Evolutionary conservation across 2,797 vertebrate genomes (phyloP).

Genomic region (Dendrocincla fuliginosa): DNA sequence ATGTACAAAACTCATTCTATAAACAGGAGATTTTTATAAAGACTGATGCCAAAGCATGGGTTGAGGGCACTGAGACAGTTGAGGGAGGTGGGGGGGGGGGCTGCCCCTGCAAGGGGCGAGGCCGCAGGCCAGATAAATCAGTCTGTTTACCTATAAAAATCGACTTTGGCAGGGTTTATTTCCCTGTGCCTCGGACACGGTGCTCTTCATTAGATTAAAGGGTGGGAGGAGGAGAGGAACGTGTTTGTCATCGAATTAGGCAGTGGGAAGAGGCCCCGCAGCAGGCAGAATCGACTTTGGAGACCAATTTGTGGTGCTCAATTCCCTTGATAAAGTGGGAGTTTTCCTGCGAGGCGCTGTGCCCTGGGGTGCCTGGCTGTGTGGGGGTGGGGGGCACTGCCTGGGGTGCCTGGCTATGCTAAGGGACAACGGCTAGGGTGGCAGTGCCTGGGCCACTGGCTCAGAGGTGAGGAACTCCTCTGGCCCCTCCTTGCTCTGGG

Average conservation of each 20-base stretch:
- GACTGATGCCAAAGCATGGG: neutral
- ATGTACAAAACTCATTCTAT: neutral
- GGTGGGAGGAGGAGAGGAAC: slow-evolving; percentile 45
- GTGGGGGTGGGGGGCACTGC: neutral
- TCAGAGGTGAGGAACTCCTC: neutral
- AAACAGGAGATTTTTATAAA: neutral
- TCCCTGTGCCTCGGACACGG: neutral
- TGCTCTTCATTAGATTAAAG: slow-evolving; percentile 59
- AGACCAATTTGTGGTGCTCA: slow-evolving; percentile 40
- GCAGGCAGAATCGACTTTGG: slow-evolving; percentile 31
- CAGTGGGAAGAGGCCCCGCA: slow-evolving; percentile 18
- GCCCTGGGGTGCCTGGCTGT: neutral
- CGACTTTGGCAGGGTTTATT: neutral
- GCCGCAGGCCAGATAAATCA: neutral
- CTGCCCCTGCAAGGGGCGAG: neutral
- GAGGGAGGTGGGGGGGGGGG: neutral
- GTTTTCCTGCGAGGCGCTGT: neutral
- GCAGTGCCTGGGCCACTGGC: neutral
- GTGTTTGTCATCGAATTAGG: slow-evolving; percentile 63
- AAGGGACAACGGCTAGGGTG: neutral
- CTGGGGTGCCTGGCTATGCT: fast-evolving
- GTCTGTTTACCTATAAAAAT: slow-evolving; percentile 51
- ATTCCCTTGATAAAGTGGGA: slow-evolving; percentile 39
- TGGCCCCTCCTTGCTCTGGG: fast-evolving
- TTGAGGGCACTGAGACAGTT: neutral